Conservation (phyloP, 2,888 invertebrate genomes). For the Oxytorus armatus region DNA sequence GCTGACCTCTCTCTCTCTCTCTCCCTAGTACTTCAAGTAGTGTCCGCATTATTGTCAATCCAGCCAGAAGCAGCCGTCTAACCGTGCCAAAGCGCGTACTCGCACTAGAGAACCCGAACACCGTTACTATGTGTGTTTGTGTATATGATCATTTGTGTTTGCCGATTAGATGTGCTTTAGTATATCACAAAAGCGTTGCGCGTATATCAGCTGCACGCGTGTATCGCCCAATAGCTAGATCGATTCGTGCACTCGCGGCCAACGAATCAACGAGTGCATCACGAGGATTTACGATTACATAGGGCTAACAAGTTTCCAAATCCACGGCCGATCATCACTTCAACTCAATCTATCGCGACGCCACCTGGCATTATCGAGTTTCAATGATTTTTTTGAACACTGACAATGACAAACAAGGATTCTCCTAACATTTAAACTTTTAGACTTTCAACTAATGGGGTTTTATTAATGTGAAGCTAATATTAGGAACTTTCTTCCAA, state of each 20-base stretch:
- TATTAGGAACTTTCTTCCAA: background rate
- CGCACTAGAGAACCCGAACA: conserved; percentile 6
- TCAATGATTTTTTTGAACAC: background rate
- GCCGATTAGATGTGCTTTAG: conserved; percentile 31
- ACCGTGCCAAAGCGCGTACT: conserved; percentile 39
- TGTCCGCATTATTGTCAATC: conserved; percentile 46
- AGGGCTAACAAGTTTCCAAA: background rate
- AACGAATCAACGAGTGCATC: conserved; percentile 33
- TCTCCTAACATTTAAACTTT: background rate
- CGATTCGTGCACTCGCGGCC: conserved; percentile 37
- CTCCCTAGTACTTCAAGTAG: conserved; percentile 47
- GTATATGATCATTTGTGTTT: background rate
- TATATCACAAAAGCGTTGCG: conserved; percentile 19
- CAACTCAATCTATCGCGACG: background rate
- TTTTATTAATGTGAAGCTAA: background rate
- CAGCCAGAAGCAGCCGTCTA: conserved; percentile 35
- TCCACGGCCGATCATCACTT: background rate
- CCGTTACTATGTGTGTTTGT: background rate
- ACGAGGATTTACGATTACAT: conserved; percentile 23
- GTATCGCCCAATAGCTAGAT: conserved; percentile 39
- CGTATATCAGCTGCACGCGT: conserved; percentile 27
- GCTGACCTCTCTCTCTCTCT: conserved; percentile 12
- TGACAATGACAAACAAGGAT: background rate
- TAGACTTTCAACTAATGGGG: background rate
- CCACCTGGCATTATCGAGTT: background rate